A percentile compares a stretch with the other conserved stretches of the same genome.
Conservation (phyloP, 2,888 invertebrate genomes). For the Drosophila buzzatii region DNA sequence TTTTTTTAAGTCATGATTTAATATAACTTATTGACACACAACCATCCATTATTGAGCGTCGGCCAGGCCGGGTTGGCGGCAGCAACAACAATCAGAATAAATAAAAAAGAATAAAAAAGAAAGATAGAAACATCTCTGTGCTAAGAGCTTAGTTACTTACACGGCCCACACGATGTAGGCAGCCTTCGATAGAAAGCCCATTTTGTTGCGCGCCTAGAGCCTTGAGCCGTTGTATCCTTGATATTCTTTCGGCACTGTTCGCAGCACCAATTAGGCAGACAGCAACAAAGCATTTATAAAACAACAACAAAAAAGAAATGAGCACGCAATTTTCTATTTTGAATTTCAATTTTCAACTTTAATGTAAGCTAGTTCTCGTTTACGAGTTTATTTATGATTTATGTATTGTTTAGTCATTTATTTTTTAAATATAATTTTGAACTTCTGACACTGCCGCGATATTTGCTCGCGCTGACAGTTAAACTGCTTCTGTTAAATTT, state of each 20-base stretch:
- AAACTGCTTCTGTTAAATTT: constrained; percentile 58
- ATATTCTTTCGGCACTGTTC: constrained; percentile 23
- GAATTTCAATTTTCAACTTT: not conserved
- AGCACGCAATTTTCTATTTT: not conserved
- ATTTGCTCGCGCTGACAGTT: constrained; percentile 46
- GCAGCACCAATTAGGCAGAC: constrained; percentile 7
- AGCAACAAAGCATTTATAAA: constrained; percentile 5
- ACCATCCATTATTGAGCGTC: not conserved
- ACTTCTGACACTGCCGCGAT: constrained; percentile 15
- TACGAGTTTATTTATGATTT: constrained; percentile 7
- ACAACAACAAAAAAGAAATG: not conserved
- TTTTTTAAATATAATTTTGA: constrained; percentile 10
- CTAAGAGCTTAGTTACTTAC: constrained; percentile 87
- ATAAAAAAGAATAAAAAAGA: not conserved
- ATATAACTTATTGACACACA: constrained; percentile 21
- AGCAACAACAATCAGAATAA: not conserved
- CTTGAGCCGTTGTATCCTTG: constrained; percentile 50
- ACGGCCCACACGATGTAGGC: constrained; percentile 92
- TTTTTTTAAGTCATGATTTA: constrained; percentile 37
- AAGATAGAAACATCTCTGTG: too few species aligned
- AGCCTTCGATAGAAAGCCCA: constrained; percentile 92
- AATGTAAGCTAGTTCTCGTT: constrained; percentile 4
- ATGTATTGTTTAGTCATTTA: constrained; percentile 1
- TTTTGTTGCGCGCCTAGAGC: constrained; percentile 74
- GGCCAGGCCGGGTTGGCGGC: not conserved